phyloP scores from a whole-genome alignment of 2,797 vertebrate genomes.

The Gila robusta region DNA sequence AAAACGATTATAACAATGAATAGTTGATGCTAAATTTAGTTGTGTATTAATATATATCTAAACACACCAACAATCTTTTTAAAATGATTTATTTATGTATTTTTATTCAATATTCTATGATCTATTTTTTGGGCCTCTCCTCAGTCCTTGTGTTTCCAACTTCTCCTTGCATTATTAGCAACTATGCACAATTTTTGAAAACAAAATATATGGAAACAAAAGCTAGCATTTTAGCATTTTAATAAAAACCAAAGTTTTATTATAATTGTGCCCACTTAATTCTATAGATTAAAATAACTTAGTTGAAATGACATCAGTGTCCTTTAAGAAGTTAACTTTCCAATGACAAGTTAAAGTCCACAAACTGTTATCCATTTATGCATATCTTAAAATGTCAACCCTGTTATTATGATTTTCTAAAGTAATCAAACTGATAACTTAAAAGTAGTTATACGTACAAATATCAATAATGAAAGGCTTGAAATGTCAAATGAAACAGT shows the following conservation, averaged over 20 bases:
- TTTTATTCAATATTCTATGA: not conserved
- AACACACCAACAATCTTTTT: not conserved
- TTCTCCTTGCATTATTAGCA: not conserved
- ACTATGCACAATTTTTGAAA: not conserved
- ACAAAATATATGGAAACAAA: not conserved
- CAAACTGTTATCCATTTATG: not conserved
- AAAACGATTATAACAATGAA: not conserved
- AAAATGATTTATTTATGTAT: not conserved
- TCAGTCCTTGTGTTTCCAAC: not conserved
- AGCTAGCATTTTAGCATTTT: not conserved
- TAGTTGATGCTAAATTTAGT: not conserved
- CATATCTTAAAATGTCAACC: not conserved
- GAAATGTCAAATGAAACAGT: not conserved
- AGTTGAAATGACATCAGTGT: not conserved
- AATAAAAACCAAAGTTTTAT: not conserved
- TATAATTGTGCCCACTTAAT: not conserved
- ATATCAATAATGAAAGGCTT: not conserved
- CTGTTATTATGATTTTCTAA: not conserved
- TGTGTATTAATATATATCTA: not conserved
- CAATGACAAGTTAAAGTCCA: not conserved
- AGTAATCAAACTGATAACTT: not conserved
- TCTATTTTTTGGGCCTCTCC: not conserved
- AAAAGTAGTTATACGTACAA: not conserved
- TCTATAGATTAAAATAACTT: not conserved
- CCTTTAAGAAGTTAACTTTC: not conserved